Conservation (phyloP, 2,797 vertebrate species). For the Malacoctenus gilli region DNA sequence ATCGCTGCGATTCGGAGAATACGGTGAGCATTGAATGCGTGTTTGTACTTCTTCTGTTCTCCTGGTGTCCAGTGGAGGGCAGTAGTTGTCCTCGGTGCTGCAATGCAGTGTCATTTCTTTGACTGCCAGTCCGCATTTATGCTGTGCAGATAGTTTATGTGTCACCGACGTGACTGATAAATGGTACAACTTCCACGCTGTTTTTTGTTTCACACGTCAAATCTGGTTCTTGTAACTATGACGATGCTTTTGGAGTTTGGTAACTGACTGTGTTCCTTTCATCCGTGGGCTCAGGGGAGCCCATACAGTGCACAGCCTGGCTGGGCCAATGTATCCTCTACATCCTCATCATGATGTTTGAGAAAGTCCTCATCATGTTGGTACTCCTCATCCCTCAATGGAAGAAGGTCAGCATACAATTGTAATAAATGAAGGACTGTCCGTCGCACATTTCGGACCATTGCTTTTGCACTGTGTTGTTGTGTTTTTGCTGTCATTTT, state of each 20-base stretch:
- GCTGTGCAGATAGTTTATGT: not conserved
- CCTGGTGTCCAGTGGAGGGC: slow-evolving; percentile 55
- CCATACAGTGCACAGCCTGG: slow-evolving; percentile 94
- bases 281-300: slow-evolving; percentile 84
- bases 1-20: slow-evolving; percentile 96
- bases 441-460: too few relatives aligned
- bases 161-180: slow-evolving; percentile 19
- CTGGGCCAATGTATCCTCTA: slow-evolving; percentile 95
- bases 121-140: not conserved
- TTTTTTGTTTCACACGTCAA: too few relatives aligned
- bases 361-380: slow-evolving; percentile 95
- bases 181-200: too few relatives aligned
- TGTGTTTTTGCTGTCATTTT: not conserved
- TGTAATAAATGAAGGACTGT: too few relatives aligned
- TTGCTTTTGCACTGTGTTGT: not conserved
- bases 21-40: slow-evolving; percentile 92
- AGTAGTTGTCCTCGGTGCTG: slow-evolving; percentile 23
- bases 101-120: slow-evolving; percentile 13
- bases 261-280: slow-evolving; percentile 7
- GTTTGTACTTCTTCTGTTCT: too few relatives aligned
- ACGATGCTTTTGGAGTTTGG: too few relatives aligned
- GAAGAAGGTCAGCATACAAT: slow-evolving; percentile 87
- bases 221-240: too few relatives aligned
- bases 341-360: slow-evolving; percentile 97
- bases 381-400: slow-evolving; percentile 95